Base-by-base conservation (phyloP, 2,797 vertebrate species). In the Siniperca scherzeri region DNA sequence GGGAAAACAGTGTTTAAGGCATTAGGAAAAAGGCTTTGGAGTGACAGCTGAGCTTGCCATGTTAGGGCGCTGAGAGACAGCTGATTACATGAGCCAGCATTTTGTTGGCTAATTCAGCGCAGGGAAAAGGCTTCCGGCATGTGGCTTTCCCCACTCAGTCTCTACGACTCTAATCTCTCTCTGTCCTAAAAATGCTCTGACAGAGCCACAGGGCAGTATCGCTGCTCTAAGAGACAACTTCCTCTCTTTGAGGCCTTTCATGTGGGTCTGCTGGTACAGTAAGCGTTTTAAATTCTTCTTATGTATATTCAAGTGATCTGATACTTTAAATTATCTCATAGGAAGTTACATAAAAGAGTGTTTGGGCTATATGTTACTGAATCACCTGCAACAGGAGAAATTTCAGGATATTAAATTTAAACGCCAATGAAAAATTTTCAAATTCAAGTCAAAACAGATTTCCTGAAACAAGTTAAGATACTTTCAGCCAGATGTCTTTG, bases 1-100 rank as follows among this genome's bases (percentile, higher is more conserved):
- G 91, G 92, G 93, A 96, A 95, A 96, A 94, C 93, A 94, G 94
- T 94, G 93, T 96, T 96, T 96, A 95, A 94, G 80, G 93, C 93
- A 94, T 95, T 94, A 94, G 94, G 79, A 92, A 92, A 92, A 90
- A 71, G 71, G 92, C 91, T 94, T 77, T 77, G 91, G 93, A 95
- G 93, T 95, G 95, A 95, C 94, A 94, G 96, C 95, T 92, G 93
- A 90, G 94, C 83, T 92, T 86, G 93, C 92, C 67, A 91, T 93
- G 93, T 92, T 90, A 81, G 91, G 90, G 89, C 78, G 87, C 87
- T 92, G 94, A 95, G 91, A 94, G 93, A 95, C 89, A 86, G 93
- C 85, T 70, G 93, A 94, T 94, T 83, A 91, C 90, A 91, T 93
- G 88, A 96, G 91, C 92, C 92, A 91, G 93, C 94, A 90, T 93